A percentile compares a stretch with the other conserved stretches of the same genome.
These are phyloP conservation scores for Megalops cyprinoides DNA, from an alignment of 2,797 vertebrate species.

Conservation along the genomic window DNA sequence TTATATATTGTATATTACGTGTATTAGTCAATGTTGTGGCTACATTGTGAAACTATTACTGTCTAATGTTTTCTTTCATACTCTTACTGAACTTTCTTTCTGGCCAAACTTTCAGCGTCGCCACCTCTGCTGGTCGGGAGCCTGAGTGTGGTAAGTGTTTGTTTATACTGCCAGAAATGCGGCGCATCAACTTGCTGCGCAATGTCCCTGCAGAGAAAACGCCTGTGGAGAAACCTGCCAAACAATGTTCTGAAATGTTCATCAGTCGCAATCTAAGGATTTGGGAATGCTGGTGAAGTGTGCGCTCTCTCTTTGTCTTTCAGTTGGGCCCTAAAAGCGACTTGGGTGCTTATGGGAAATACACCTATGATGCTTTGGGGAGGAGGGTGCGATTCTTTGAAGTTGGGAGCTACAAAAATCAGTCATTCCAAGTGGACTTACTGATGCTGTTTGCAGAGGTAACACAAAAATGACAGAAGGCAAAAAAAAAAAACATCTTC, in stretches of 20 bases:
- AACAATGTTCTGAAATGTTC: neutral
- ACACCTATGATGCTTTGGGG: slow-evolving; percentile 61
- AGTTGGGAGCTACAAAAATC: slow-evolving; percentile 43
- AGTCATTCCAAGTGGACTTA: slow-evolving; percentile 47
- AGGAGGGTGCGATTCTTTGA: slow-evolving; percentile 59
- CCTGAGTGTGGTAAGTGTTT: slow-evolving; percentile 62
- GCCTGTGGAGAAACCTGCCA: neutral
- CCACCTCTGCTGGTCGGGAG: slow-evolving; percentile 63
- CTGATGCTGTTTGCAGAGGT: slow-evolving; percentile 73
- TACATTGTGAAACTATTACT: neutral
- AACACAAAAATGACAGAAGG: neutral
- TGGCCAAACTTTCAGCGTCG: slow-evolving; percentile 51
- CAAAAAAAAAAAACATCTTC: neutral
- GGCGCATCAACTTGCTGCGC: neutral
- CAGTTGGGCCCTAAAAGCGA: slow-evolving; percentile 64
- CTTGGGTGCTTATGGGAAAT: slow-evolving; percentile 40
- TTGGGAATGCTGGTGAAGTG: too few relatives aligned
- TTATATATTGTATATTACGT: neutral
- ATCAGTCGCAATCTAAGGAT: too few relatives aligned
- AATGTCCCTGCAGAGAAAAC: neutral
- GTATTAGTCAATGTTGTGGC: neutral
- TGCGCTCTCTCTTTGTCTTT: slow-evolving; percentile 16
- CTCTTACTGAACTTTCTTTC: slow-evolving; percentile 8
- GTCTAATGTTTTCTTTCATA: slow-evolving; percentile 13
- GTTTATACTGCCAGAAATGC: neutral